A percentile compares a stretch with the other conserved stretches of the same genome.
phyloP scores from a whole-genome alignment of 2,888 invertebrate genomes.

The Salpingus planirostris region DNA sequence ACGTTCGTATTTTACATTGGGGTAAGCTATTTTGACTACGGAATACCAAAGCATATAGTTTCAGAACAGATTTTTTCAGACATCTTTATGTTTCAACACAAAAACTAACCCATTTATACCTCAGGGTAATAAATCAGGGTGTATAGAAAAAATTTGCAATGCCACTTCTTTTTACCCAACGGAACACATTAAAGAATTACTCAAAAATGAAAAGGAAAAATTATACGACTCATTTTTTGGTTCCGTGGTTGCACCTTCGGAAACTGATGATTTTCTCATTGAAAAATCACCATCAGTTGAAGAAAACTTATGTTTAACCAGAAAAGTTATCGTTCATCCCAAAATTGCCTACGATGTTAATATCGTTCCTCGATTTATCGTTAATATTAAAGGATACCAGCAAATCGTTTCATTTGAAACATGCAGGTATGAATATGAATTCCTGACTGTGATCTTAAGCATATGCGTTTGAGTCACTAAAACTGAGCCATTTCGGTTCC shows the following conservation, averaged over 20 bases:
- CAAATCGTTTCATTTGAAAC: constrained; percentile 16
- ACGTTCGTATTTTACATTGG: too few species aligned
- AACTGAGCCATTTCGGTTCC: too few species aligned
- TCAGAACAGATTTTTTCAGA: too few species aligned
- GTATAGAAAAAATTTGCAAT: too few species aligned
- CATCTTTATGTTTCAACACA: too few species aligned
- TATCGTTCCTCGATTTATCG: constrained; percentile 12
- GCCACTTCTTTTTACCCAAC: too few species aligned
- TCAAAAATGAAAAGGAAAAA: constrained; percentile 2
- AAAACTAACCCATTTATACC: too few species aligned
- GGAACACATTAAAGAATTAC: background rate
- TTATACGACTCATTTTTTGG: constrained; percentile 2
- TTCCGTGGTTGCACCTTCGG: constrained; percentile 2
- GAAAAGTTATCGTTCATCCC: constrained; percentile 11
- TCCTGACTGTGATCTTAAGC: background rate
- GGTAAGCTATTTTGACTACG: too few species aligned
- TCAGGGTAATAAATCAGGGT: too few species aligned
- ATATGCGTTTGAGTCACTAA: too few species aligned
- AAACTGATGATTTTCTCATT: constrained; percentile 1
- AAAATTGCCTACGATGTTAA: constrained; percentile 14
- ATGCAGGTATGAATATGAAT: constrained; percentile 22
- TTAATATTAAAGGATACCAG: constrained; percentile 13
- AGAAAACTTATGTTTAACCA: constrained; percentile 13
- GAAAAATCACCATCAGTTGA: background rate
- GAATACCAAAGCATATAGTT: too few species aligned